phyloP scores from a whole-genome alignment of 2,113 vertebrate genomes.

The Porphyrio hochstetteri region DNA sequence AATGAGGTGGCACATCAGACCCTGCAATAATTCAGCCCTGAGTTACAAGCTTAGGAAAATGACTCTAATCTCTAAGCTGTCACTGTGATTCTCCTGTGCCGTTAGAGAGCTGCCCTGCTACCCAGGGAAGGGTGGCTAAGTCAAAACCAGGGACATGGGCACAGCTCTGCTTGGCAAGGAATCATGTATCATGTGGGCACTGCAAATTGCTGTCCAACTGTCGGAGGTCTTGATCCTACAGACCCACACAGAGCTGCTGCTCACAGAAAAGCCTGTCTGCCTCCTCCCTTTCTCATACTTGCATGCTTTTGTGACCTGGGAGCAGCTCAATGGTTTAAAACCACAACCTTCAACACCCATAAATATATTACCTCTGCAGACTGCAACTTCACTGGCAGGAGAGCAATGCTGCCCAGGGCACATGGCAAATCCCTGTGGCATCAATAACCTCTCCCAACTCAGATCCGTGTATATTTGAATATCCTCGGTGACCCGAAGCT shows the following conservation, averaged over 20 bases:
- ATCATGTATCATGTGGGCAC: accelerated
- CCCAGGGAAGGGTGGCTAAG: neutral
- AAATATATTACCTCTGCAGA: neutral
- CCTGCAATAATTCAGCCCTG: neutral
- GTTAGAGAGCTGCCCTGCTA: neutral
- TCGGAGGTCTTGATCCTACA: neutral
- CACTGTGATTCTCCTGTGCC: neutral
- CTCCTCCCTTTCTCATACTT: neutral
- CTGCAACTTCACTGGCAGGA: neutral
- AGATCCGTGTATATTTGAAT: accelerated
- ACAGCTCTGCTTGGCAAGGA: neutral
- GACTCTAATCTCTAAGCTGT: neutral
- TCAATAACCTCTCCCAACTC: neutral
- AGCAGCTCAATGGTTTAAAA: neutral
- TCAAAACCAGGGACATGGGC: neutral
- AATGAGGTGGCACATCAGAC: neutral
- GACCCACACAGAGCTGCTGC: neutral
- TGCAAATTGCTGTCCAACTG: neutral
- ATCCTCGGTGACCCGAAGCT: neutral
- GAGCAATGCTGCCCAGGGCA: neutral
- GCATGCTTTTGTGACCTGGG: neutral
- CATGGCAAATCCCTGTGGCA: neutral
- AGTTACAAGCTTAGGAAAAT: neutral
- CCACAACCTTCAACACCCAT: neutral
- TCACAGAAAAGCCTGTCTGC: neutral